phyloP scores from a whole-genome alignment of 2,113 vertebrate species.

The Gallinago paraguaiae region DNA sequence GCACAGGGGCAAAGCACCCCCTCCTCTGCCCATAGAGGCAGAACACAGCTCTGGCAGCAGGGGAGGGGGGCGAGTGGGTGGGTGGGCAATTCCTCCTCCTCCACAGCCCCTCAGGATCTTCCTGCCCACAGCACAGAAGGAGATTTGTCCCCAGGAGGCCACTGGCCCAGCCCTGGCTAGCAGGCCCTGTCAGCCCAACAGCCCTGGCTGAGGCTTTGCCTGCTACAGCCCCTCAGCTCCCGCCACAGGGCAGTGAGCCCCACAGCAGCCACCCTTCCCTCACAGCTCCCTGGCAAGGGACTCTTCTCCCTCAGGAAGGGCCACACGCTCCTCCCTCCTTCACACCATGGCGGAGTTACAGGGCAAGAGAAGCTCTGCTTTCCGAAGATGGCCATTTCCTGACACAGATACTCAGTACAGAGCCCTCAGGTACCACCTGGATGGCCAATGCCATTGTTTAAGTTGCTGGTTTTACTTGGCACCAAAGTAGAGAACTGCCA shows the following conservation, averaged over 20 bases:
- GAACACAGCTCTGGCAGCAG: neutral
- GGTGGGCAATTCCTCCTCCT: no score
- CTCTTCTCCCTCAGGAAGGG: neutral
- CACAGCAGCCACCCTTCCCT: neutral
- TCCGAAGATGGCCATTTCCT: neutral
- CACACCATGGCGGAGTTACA: fast-evolving
- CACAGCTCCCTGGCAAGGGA: neutral
- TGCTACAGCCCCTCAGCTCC: neutral
- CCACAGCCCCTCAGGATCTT: fast-evolving
- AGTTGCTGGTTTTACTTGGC: neutral
- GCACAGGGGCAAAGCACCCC: neutral
- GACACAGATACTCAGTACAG: fast-evolving
- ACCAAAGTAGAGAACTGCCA: fast-evolving
- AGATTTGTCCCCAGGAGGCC: neutral
- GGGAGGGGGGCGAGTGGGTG: no score
- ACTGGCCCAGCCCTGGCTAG: fast-evolving
- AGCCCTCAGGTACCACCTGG: neutral
- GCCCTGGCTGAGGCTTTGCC: fast-evolving
- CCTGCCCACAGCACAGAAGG: neutral
- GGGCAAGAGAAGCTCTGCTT: fast-evolving
- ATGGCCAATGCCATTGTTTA: fast-evolving
- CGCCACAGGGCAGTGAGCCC: neutral
- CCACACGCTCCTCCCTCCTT: fast-evolving
- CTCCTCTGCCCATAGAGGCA: fast-evolving
- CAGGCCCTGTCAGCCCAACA: neutral